A percentile compares a stretch with the other conserved stretches of the same genome.
These are phyloP conservation scores for Aphidius gifuensis DNA, from an alignment of 1,140 invertebrate genomes.

Conservation along the genomic window DNA sequence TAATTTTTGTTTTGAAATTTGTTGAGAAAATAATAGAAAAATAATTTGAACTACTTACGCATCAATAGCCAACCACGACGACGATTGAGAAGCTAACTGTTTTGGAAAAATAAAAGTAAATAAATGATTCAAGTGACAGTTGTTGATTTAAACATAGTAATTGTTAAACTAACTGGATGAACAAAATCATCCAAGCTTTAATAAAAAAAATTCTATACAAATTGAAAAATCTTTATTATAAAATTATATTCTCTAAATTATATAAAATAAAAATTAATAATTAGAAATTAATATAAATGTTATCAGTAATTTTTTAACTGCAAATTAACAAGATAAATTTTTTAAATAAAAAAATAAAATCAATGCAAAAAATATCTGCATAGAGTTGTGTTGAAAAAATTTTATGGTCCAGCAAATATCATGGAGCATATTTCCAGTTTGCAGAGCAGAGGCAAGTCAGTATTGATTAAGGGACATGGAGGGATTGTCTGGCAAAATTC, in stretches of 20 bases:
- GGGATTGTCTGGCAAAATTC: too few relatives aligned
- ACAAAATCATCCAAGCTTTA: background rate
- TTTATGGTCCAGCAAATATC: too few relatives aligned
- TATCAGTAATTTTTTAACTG: background rate
- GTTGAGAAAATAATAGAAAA: background rate
- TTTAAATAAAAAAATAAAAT: too few relatives aligned
- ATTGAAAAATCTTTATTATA: background rate
- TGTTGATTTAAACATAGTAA: background rate
- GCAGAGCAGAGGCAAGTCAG: too few relatives aligned
- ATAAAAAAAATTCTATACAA: background rate
- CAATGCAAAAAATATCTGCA: too few relatives aligned
- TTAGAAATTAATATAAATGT: background rate
- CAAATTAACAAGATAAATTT: background rate
- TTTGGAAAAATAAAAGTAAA: background rate
- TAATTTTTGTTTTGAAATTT: background rate
- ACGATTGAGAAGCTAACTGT: background rate
- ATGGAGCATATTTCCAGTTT: too few relatives aligned
- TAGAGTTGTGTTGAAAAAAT: too few relatives aligned
- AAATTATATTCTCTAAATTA: background rate
- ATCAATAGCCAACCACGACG: background rate
- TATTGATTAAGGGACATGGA: too few relatives aligned
- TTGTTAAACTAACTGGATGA: background rate
- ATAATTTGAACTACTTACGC: conserved; percentile 12
- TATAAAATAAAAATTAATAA: background rate
- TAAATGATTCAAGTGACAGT: background rate